Conservation (phyloP, 2,797 vertebrate species). For the Danio kyathit region DNA sequence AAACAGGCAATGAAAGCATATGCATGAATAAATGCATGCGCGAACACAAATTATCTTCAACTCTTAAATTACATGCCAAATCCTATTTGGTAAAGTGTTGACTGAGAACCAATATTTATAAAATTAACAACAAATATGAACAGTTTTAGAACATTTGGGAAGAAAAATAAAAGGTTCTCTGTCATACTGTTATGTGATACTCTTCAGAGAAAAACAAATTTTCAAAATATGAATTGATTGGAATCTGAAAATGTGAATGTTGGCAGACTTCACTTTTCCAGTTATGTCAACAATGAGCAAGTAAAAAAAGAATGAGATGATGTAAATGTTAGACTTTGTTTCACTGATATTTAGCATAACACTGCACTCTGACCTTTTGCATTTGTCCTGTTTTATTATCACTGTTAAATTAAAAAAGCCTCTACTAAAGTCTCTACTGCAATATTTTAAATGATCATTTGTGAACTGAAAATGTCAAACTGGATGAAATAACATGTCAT, state of each 20-base stretch:
- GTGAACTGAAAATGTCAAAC: too few species aligned
- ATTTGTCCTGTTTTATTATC: neutral
- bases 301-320: constrained; percentile 29
- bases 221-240: neutral
- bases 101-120: neutral
- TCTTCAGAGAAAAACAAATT: neutral
- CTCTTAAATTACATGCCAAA: neutral
- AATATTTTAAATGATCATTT: too few species aligned
- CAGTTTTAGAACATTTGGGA: neutral
- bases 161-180: neutral
- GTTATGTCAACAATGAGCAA: neutral
- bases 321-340: constrained; percentile 4
- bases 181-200: neutral
- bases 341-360: neutral
- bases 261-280: neutral
- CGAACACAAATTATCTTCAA: neutral
- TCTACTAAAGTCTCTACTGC: too few species aligned
- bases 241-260: neutral
- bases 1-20: neutral
- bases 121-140: neutral
- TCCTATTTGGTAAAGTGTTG: neutral
- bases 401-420: too few species aligned
- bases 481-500: too few species aligned
- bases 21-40: neutral
- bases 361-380: neutral